These are phyloP conservation scores for Gobionotothen gibberifrons DNA, from an alignment of 2,797 vertebrate species.

Conservation along the genomic window DNA sequence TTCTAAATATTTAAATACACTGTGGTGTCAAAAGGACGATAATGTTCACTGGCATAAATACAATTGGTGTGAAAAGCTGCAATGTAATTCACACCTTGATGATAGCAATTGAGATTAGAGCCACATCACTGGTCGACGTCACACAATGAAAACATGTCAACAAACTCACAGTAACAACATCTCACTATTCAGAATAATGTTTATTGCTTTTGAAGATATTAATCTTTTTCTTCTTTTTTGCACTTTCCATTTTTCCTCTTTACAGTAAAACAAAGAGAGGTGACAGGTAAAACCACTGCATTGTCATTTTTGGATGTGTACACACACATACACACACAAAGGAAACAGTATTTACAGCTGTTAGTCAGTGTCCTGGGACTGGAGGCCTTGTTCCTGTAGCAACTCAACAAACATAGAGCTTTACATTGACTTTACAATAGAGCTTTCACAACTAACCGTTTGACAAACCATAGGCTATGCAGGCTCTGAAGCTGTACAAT, in stretches of 20 bases:
- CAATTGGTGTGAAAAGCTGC: neutral
- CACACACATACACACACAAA: conserved; percentile 83
- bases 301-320: conserved; percentile 82
- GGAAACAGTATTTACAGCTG: conserved; percentile 85
- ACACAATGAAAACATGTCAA: conserved; percentile 35
- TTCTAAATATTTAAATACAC: conserved; percentile 12
- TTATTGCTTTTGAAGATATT: conserved; percentile 90
- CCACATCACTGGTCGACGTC: neutral
- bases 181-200: conserved; percentile 86
- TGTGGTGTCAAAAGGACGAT: neutral
- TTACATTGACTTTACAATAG: conserved; percentile 83
- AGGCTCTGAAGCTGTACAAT: conserved; percentile 77
- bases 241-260: conserved; percentile 80
- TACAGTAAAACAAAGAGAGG: conserved; percentile 86
- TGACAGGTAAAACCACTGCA: conserved; percentile 79
- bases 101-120: neutral
- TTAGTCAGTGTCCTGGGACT: conserved; percentile 70
- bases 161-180: conserved; percentile 64
- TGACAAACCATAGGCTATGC: conserved; percentile 71
- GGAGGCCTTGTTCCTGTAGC: conserved; percentile 67
- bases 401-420: conserved; percentile 81
- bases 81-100: neutral
- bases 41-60: neutral
- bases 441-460: conserved; percentile 76
- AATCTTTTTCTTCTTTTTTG: conserved; percentile 82